phyloP scores from a whole-genome alignment of 2,113 vertebrate genomes.

The Hippocampus abdominalis region DNA sequence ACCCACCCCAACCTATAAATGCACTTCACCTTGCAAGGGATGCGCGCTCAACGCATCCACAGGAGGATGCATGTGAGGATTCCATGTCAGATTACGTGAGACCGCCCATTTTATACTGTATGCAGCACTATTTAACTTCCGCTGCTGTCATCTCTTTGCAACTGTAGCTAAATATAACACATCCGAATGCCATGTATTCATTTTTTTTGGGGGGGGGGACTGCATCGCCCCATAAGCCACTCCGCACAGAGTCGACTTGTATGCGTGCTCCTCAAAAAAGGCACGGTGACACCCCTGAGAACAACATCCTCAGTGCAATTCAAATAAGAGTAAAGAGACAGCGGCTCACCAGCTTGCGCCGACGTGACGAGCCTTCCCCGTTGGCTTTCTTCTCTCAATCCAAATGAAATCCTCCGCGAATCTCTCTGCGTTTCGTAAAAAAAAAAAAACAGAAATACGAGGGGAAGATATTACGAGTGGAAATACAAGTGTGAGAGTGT shows the following conservation, averaged over 20 bases:
- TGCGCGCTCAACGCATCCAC: background rate
- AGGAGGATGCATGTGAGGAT: slow-evolving; percentile 43
- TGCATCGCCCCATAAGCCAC: background rate
- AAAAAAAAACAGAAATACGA: background rate
- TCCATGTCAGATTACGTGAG: slow-evolving; percentile 88
- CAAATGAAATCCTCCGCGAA: slow-evolving; percentile 49
- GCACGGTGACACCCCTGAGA: background rate
- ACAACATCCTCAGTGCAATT: background rate
- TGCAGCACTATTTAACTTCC: slow-evolving; percentile 94
- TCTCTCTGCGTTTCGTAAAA: slow-evolving; percentile 50
- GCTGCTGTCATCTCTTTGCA: slow-evolving; percentile 82
- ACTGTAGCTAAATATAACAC: slow-evolving; percentile 77
- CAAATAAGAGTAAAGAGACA: slow-evolving; percentile 26
- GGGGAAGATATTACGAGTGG: background rate
- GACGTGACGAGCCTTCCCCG: slow-evolving; percentile 35
- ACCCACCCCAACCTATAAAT: background rate
- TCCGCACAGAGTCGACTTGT: background rate
- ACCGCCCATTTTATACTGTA: slow-evolving; percentile 85
- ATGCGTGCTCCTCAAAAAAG: background rate
- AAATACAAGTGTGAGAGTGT: background rate
- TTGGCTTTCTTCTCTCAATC: slow-evolving; percentile 5
- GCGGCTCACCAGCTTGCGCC: slow-evolving; percentile 47
- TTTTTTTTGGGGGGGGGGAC: background rate
- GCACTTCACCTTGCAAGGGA: background rate
- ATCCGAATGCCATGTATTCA: background rate